Conservation (phyloP, 2,888 invertebrate species). For the Helleia helle region DNA sequence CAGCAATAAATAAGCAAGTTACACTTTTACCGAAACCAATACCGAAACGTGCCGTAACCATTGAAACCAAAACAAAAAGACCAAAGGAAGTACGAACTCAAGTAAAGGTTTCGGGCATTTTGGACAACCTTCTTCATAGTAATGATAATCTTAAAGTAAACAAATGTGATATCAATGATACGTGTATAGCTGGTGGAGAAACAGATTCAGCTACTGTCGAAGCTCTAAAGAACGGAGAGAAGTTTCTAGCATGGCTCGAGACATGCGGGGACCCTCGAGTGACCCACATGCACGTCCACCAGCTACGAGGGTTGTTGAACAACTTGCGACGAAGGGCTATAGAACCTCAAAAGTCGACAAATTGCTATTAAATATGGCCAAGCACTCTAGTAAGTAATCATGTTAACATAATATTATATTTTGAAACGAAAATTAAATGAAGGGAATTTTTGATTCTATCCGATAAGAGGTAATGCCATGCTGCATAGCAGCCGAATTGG, state of each 20-base stretch:
- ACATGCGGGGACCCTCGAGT: slow-evolving; percentile 85
- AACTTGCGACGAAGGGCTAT: too few species aligned
- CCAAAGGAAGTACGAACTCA: slow-evolving; percentile 49
- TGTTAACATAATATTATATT: too few species aligned
- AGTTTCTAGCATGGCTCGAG: slow-evolving; percentile 86
- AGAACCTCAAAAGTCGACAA: too few species aligned
- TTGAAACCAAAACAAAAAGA: slow-evolving; percentile 44
- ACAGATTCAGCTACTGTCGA: slow-evolving; percentile 65
- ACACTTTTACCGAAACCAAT: slow-evolving; percentile 16
- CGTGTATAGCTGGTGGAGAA: slow-evolving; percentile 34
- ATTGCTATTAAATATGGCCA: too few species aligned
- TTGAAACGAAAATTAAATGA: too few species aligned
- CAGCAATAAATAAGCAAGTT: too few species aligned
- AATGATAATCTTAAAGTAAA: slow-evolving; percentile 50
- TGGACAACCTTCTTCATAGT: slow-evolving; percentile 80
- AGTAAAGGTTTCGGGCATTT: slow-evolving; percentile 75
- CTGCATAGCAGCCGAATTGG: too few species aligned
- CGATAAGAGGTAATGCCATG: too few species aligned
- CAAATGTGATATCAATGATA: slow-evolving; percentile 31
- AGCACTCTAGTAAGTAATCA: too few species aligned
- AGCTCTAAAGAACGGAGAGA: slow-evolving; percentile 85
- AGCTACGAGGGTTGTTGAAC: slow-evolving; percentile 81
- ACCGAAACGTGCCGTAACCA: slow-evolving; percentile 43
- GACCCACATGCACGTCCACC: slow-evolving; percentile 84
- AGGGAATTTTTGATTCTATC: too few species aligned